Base-by-base conservation (phyloP, 2,888 invertebrate species). In the Taphrorychus bicolor region DNA sequence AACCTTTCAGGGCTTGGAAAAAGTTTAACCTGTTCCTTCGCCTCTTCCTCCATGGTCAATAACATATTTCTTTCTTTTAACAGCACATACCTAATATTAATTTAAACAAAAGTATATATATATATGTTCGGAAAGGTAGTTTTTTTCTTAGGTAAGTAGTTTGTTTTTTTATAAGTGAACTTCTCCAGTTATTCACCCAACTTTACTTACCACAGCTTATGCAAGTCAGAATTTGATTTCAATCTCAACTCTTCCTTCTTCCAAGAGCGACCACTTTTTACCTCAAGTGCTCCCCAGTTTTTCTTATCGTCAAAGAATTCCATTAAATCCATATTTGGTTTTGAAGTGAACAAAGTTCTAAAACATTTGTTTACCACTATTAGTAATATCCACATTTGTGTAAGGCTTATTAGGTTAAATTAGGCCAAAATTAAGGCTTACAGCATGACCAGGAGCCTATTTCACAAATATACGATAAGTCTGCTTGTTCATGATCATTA, bases 51-150 rank as follows among this genome's bases (percentile, higher is more conserved):
- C 98, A 98, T 97, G 1, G 98, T 98, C 71, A 95, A 82, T 16
- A 99, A 84, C 98, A 98, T 98, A 81, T 99, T 99, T 60, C 91
- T 87, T 83, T 99, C 99, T 84, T 98, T 99, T 59, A 98, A 83
- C 63, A 99, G 84, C 14, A 93, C 86, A 82, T 86, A 93, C 91
- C 91, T 91, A 64, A 49, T n/a, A n/a, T n/a, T n/a, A 53, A 32
- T 18, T 42, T 42, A 16, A 42, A 18, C 17, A 54, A 45, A 23
- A 17, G 9, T 17, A n/a, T n/a, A n/a, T n/a, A n/a, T n/a, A n/a
- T n/a, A n/a, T n/a, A n/a, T n/a, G n/a, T n/a, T n/a, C n/a, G n/a
- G n/a, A n/a, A n/a, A n/a, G n/a, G n/a, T n/a, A n/a, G n/a, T n/a
- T n/a, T n/a, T n/a, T n/a, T n/a, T n/a, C n/a, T n/a, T n/a, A n/a